A percentile compares a stretch with the other conserved stretches of the same genome.
Evolutionary conservation across 2,113 vertebrate genomes (phyloP).

Genomic region (Brachypteracias leptosomus): DNA sequence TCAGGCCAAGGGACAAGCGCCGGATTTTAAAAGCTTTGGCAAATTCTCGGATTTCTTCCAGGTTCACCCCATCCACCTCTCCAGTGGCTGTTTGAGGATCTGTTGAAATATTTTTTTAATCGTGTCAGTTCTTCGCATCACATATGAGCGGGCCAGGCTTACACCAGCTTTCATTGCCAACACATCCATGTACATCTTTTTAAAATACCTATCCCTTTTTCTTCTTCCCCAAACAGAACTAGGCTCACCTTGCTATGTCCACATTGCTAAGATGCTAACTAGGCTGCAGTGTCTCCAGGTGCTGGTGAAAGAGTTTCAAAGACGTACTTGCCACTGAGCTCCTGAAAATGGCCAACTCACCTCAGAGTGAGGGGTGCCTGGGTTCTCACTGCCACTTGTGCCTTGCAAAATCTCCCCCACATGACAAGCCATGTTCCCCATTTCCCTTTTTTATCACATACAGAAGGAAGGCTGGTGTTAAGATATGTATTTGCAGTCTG

Average conservation of each 20-base stretch:
- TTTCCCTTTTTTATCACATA: not conserved
- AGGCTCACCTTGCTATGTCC: not conserved
- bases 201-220: not conserved
- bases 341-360: not conserved
- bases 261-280: not conserved
- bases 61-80: slow-evolving; percentile 98
- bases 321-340: not conserved
- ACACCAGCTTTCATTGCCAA: not conserved
- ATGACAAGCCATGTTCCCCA: not conserved
- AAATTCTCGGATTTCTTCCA: slow-evolving; percentile 99
- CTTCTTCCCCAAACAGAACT: not conserved
- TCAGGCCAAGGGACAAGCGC: slow-evolving; percentile 97
- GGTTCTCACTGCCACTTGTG: not conserved
- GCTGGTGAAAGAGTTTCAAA: not conserved
- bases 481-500: not conserved
- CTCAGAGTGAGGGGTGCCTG: not conserved
- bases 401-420: not conserved
- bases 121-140: slow-evolving; percentile 30
- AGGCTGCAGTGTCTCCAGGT: not conserved
- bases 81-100: slow-evolving; percentile 94
- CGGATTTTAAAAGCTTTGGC: slow-evolving; percentile 99
- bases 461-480: not conserved
- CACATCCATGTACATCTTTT: not conserved
- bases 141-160: not conserved
- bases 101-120: slow-evolving; percentile 75